Evolutionary conservation across 1,140 invertebrate genomes (phyloP).

Genomic region (honey bee (Apis mellifera)): DNA sequence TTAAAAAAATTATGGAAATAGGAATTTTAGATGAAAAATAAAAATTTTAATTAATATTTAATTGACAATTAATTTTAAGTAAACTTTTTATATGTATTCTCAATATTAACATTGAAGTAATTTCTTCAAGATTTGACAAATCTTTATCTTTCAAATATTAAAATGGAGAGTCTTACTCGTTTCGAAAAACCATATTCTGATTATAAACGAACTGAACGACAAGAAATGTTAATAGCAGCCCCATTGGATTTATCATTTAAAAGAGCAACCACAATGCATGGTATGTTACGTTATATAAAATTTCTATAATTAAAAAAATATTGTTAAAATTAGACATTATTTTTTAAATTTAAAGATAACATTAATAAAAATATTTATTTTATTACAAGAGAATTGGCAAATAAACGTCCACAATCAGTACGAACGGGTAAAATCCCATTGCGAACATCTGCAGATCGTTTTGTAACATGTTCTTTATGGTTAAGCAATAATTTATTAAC

Average conservation of each 20-base stretch:
- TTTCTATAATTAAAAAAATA: background rate
- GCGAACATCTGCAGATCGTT: slow-evolving; percentile 72
- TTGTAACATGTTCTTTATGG: slow-evolving; percentile 81
- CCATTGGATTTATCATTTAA: slow-evolving; percentile 75
- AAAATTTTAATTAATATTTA: slow-evolving; percentile 7
- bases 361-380: slow-evolving; percentile 35
- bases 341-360: background rate
- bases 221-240: slow-evolving; percentile 65
- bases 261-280: slow-evolving; percentile 67
- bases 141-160: background rate
- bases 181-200: slow-evolving; percentile 35
- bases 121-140: background rate
- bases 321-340: background rate
- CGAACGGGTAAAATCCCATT: slow-evolving; percentile 76
- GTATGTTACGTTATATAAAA: slow-evolving; percentile 55
- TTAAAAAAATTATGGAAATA: slow-evolving; percentile 21
- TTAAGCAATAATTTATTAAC: slow-evolving; percentile 81
- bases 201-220: slow-evolving; percentile 60
- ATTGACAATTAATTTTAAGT: slow-evolving; percentile 4
- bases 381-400: slow-evolving; percentile 69
- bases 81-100: background rate
- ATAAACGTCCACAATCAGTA: slow-evolving; percentile 61
- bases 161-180: slow-evolving; percentile 26
- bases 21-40: background rate
- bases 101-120: background rate